These are phyloP conservation scores for Marasmarcha lunaedactyla DNA, from an alignment of 2,888 invertebrate species.

Conservation along the genomic window DNA sequence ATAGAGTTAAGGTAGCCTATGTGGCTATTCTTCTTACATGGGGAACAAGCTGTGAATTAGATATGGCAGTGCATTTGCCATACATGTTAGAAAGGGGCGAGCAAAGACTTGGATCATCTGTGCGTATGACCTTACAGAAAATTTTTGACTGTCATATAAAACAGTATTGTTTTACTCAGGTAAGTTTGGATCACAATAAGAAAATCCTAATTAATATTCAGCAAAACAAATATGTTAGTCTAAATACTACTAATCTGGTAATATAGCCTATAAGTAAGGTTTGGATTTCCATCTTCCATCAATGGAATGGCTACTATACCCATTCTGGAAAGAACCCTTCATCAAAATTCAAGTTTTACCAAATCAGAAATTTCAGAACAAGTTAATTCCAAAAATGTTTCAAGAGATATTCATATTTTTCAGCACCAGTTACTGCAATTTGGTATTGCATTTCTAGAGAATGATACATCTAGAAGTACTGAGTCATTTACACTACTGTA, in stretches of 20 bases:
- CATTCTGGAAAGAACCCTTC: too few relatives aligned
- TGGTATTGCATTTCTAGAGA: conserved; percentile 44
- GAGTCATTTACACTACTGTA: conserved; percentile 40
- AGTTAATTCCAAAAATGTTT: too few relatives aligned
- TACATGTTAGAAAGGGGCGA: conserved; percentile 57
- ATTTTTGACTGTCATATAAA: conserved; percentile 60
- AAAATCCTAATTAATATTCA: too few relatives aligned
- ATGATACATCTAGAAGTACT: conserved; percentile 33
- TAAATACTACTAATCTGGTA: too few relatives aligned
- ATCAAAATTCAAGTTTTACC: too few relatives aligned
- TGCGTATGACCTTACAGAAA: conserved; percentile 38
- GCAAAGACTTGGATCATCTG: conserved; percentile 34
- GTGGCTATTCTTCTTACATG: conserved; percentile 46
- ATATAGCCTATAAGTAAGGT: too few relatives aligned
- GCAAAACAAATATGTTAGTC: too few relatives aligned
- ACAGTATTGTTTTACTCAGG: conserved; percentile 50
- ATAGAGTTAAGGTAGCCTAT: conserved; percentile 35
- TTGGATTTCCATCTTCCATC: too few relatives aligned
- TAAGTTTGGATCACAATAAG: conserved; percentile 18
- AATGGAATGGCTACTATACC: too few relatives aligned
- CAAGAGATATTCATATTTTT: too few relatives aligned
- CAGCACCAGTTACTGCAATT: conserved; percentile 48
- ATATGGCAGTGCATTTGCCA: conserved; percentile 42
- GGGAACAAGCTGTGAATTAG: conserved; percentile 32
- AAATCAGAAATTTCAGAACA: too few relatives aligned